Evolutionary conservation across 2,797 vertebrate genomes (phyloP), one percentile per base, ranked within the genome.

Genomic region (Clarias platycephalus): DNA sequence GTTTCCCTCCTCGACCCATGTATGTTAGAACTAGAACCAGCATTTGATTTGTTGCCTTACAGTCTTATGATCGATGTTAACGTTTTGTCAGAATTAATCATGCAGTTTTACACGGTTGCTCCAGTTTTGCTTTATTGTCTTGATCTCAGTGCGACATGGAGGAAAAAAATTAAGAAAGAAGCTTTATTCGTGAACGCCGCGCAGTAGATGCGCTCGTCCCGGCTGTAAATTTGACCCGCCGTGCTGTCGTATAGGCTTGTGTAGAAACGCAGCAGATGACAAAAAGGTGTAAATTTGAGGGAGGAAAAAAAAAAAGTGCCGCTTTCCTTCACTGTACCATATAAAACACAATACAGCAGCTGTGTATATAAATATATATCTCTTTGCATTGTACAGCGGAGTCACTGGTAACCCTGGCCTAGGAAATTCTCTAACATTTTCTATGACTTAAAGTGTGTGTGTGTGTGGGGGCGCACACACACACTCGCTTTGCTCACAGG

Each of bases 381-480:
- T 89, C 89, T 87, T 91, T 90, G 87, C 74, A 87, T 88, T 92
- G 92, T 93, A 94, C 92, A 94, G 93, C 92, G 89, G 88, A 91
- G 93, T 94, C 93, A 92, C 92, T 91, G 93, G 91, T 94, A 93
- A 93, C 92, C 93, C 91, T 91, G 49, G 90, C 91, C 92, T 93
- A 91, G 90, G 88, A 83, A 91, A 93, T 90, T 93, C 91, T 93
- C 92, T 94, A 94, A 93, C 88, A 93, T 93, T 95, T 95, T 94
- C 90, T 94, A 94, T 92, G 92, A 94, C 91, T 94, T 92, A 93
- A 93, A 93, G 89, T 71, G 37, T 64, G 81, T 92, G 92, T 91
- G 88, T 37, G 26, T n/a, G 72, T 91, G 92, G 91, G 89, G 90
- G 93, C 88, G 90, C 89, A 91, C 87, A 77, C 89, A 91, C 89